A percentile compares a stretch with the other conserved stretches of the same genome.
Conservation (phyloP, 2,888 invertebrate species). For the Epistrophella euchroma region DNA sequence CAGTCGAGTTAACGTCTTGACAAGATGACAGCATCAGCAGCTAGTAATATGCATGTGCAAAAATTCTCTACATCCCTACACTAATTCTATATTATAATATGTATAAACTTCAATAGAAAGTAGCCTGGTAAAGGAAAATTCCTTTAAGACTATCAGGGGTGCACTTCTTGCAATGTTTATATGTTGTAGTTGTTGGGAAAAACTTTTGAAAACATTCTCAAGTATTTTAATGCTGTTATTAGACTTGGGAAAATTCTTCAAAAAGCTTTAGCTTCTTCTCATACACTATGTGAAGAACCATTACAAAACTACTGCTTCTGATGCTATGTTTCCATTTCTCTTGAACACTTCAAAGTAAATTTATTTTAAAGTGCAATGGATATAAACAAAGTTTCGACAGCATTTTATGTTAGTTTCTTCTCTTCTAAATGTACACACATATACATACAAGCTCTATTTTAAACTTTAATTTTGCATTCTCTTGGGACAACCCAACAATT, state of each 20-base stretch:
- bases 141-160: conserved; percentile 38
- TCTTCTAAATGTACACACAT: neutral
- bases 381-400: conserved; percentile 63
- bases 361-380: conserved; percentile 62
- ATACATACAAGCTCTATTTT: neutral
- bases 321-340: conserved; percentile 18
- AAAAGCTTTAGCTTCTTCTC: conserved; percentile 21
- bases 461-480: conserved; percentile 37
- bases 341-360: conserved; percentile 64
- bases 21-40: conserved; percentile 25
- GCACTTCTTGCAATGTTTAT: conserved; percentile 15
- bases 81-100: neutral
- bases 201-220: conserved; percentile 42
- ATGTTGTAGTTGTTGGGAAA: neutral
- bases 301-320: conserved; percentile 13
- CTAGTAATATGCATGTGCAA: neutral
- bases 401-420: conserved; percentile 16
- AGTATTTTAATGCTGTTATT: conserved; percentile 62
- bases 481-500: conserved; percentile 6
- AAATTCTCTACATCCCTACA: neutral
- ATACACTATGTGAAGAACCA: neutral
- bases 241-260: conserved; percentile 50
- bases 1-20: conserved; percentile 8
- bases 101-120: neutral
- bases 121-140: conserved; percentile 11